phyloP scores from a whole-genome alignment of 1,140 invertebrate species.

The Thalassaphorura encarpata region DNA sequence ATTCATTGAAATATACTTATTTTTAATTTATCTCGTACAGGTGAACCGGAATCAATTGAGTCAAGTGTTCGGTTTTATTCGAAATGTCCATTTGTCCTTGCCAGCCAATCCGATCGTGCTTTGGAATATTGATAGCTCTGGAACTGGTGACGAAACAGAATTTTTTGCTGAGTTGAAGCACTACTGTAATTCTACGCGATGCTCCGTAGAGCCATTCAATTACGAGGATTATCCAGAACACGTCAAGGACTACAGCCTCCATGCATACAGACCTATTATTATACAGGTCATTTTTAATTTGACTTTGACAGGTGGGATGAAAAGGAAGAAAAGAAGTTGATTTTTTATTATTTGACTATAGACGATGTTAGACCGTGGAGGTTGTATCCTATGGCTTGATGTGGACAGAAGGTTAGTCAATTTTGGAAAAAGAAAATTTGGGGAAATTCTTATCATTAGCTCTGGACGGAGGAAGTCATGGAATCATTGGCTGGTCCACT shows the following conservation, averaged over 20 bases:
- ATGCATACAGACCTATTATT: slow-evolving; percentile 44
- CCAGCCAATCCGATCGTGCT: slow-evolving; percentile 20
- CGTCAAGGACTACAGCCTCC: slow-evolving; percentile 39
- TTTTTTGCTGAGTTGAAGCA: slow-evolving; percentile 37
- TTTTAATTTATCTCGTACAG: slow-evolving; percentile 9
- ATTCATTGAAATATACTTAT: too few relatives aligned
- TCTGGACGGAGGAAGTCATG: slow-evolving; percentile 26
- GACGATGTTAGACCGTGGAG: slow-evolving; percentile 42
- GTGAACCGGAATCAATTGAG: slow-evolving; percentile 11
- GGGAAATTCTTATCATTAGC: slow-evolving; percentile 23
- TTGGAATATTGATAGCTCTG: slow-evolving; percentile 21
- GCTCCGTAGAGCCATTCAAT: slow-evolving; percentile 40
- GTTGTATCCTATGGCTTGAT: slow-evolving; percentile 44
- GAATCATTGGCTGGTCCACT: slow-evolving; percentile 27
- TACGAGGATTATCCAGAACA: slow-evolving; percentile 45
- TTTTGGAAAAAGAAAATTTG: slow-evolving; percentile 15
- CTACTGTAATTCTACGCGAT: slow-evolving; percentile 40
- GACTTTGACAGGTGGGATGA: not conserved
- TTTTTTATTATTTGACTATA: slow-evolving; percentile 32
- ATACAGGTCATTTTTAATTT: slow-evolving; percentile 40
- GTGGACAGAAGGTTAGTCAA: slow-evolving; percentile 35
- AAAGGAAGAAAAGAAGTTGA: too few relatives aligned
- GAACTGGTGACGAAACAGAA: slow-evolving; percentile 23
- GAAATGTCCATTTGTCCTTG: slow-evolving; percentile 20
- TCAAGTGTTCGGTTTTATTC: slow-evolving; percentile 22